phyloP scores from a whole-genome alignment of 2,113 vertebrate genomes.

The Poeciliopsis turrubarensis region DNA sequence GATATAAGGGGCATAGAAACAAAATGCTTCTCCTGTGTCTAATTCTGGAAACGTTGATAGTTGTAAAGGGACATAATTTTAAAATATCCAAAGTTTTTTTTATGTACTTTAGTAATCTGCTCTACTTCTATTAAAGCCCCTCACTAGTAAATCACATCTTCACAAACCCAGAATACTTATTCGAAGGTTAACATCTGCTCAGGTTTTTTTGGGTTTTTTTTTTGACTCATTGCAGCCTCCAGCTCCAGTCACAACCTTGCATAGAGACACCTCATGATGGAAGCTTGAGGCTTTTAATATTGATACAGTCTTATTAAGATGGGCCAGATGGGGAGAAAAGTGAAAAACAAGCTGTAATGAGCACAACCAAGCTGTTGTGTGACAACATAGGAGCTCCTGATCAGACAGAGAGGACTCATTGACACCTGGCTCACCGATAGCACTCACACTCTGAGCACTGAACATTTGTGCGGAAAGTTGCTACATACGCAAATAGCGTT shows the following conservation, averaged over 20 bases:
- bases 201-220: conserved; percentile 28
- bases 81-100: background rate
- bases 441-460: conserved; percentile 18
- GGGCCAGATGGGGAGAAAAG: conserved; percentile 70
- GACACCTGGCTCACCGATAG: conserved; percentile 65
- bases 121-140: background rate
- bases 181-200: conserved; percentile 10
- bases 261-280: conserved; percentile 17
- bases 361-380: conserved; percentile 64
- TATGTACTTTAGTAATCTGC: background rate
- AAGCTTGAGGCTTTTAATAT: conserved; percentile 64
- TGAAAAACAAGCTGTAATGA: conserved; percentile 81
- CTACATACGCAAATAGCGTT: background rate
- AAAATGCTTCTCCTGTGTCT: background rate
- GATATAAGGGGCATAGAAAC: background rate
- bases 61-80: background rate
- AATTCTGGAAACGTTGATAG: background rate
- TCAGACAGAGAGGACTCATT: conserved; percentile 65
- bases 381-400: conserved; percentile 69
- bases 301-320: conserved; percentile 72
- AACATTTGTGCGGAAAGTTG: conserved; percentile 24
- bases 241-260: conserved; percentile 27
- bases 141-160: background rate
- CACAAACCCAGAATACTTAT: conserved; percentile 28
- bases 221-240: conserved; percentile 20